These are phyloP conservation scores for Habroteleia sp. DNA, from an alignment of 2,888 invertebrate species.

Conservation along the genomic window DNA sequence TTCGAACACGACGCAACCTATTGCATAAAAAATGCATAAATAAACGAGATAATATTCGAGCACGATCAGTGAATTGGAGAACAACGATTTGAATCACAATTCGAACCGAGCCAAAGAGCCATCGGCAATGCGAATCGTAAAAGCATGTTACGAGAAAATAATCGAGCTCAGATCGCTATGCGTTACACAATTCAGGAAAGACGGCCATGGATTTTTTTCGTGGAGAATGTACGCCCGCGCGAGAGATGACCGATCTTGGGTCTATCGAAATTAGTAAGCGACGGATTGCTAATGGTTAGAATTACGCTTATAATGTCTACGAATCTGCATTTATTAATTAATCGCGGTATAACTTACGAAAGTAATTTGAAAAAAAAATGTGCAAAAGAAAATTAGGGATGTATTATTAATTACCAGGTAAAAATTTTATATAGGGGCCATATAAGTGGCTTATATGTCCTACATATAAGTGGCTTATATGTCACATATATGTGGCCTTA, in stretches of 20 bases:
- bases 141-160: slow-evolving; percentile 66
- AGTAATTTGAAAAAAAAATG: too few relatives aligned
- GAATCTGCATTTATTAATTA: too few relatives aligned
- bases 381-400: too few relatives aligned
- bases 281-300: too few relatives aligned
- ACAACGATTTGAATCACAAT: slow-evolving; percentile 53
- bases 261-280: slow-evolving; percentile 32
- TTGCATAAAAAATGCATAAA: slow-evolving; percentile 30
- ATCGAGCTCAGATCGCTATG: slow-evolving; percentile 65
- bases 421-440: too few relatives aligned
- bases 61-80: slow-evolving; percentile 41
- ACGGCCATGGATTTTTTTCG: slow-evolving; percentile 48
- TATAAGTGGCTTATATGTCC: too few relatives aligned
- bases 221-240: slow-evolving; percentile 45
- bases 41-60: slow-evolving; percentile 40
- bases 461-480: too few relatives aligned
- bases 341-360: too few relatives aligned
- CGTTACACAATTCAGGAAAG: slow-evolving; percentile 67
- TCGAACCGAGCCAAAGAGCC: slow-evolving; percentile 44
- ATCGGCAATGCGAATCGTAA: slow-evolving; percentile 63
- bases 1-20: neutral
- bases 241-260: slow-evolving; percentile 44
- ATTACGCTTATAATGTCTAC: too few relatives aligned
- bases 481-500: too few relatives aligned
- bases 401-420: too few relatives aligned